phyloP scores from a whole-genome alignment of 2,797 vertebrate genomes.

The Enoplosus armatus region DNA sequence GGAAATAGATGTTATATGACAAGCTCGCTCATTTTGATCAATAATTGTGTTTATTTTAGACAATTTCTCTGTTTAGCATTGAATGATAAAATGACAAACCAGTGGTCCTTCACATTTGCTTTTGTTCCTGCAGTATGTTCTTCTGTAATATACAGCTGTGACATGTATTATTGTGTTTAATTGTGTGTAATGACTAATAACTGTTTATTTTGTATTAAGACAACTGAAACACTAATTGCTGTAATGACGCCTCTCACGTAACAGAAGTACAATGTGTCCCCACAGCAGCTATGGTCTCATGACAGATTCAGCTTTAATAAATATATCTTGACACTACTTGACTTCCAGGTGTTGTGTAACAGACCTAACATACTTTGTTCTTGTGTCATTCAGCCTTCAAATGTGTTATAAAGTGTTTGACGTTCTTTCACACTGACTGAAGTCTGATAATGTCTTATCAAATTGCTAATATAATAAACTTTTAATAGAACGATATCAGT shows the following conservation, averaged over 20 bases:
- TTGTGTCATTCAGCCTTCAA: constrained; percentile 3
- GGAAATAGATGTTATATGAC: constrained; percentile 1
- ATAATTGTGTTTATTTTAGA: neutral
- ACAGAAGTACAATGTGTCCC: neutral
- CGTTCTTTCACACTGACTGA: neutral
- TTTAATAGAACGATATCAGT: constrained; percentile 17
- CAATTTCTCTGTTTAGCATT: neutral
- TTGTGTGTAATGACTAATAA: neutral
- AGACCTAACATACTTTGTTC: neutral
- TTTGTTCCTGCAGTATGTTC: neutral
- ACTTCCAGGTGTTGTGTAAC: constrained; percentile 11
- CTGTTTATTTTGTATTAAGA: neutral
- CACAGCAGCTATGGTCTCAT: neutral
- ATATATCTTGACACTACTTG: neutral
- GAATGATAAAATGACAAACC: neutral
- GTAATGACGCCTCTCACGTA: neutral
- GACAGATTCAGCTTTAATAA: neutral
- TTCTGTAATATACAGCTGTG: neutral
- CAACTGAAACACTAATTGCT: neutral
- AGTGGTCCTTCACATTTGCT: neutral
- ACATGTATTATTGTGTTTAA: neutral
- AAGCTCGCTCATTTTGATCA: neutral
- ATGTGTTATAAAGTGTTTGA: constrained; percentile 1
- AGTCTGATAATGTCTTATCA: constrained; percentile 29
- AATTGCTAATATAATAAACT: constrained; percentile 31